phyloP scores from a whole-genome alignment of 2,113 vertebrate genomes.

The Gyps fulvus region DNA sequence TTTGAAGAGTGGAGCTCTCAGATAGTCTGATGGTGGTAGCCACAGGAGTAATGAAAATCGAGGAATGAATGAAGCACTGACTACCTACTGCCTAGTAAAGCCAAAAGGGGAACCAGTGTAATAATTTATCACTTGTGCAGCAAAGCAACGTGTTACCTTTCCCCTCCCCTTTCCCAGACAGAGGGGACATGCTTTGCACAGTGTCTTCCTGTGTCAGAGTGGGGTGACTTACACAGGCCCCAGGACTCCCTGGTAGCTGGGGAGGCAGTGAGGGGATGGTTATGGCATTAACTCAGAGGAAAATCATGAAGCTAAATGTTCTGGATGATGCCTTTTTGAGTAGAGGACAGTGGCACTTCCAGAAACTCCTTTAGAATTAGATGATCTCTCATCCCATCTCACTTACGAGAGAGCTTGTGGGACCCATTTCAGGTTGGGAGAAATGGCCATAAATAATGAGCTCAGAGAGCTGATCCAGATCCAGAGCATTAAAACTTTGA shows the following conservation, averaged over 20 bases:
- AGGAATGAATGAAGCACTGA: not conserved
- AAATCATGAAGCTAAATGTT: not conserved
- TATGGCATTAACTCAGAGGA: not conserved
- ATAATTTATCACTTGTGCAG: not conserved
- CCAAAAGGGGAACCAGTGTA: not conserved
- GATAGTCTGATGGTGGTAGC: not conserved
- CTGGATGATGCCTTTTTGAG: not conserved
- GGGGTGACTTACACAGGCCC: not conserved
- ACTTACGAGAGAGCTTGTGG: not conserved
- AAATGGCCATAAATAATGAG: not conserved
- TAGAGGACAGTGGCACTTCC: not conserved
- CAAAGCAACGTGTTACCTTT: fast-evolving
- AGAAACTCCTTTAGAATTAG: not conserved
- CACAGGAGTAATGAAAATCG: not conserved
- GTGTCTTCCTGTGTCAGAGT: not conserved
- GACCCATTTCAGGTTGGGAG: not conserved
- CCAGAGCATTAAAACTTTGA: not conserved
- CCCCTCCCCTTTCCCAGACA: not conserved
- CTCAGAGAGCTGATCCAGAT: not conserved
- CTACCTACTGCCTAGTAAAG: not conserved
- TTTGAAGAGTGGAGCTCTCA: not conserved
- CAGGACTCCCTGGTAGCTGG: not conserved
- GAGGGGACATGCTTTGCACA: not conserved
- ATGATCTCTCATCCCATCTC: not conserved
- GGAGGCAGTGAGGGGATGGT: not conserved